Evolutionary conservation across 2,113 vertebrate genomes (phyloP).

Genomic region (Apteryx mantelli): DNA sequence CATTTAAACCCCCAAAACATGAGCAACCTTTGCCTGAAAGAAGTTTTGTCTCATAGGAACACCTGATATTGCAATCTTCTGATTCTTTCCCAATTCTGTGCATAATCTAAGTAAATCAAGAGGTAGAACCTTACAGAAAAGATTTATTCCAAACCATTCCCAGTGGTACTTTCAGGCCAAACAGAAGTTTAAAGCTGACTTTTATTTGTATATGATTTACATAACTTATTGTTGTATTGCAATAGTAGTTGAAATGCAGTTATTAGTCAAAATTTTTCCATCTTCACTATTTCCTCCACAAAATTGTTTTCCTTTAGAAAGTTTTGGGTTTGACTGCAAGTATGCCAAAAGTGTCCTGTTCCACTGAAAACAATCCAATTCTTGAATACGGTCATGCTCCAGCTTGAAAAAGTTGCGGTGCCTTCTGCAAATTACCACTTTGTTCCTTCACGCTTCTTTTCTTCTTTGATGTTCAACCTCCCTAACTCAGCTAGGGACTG

Average conservation of each 20-base stretch:
- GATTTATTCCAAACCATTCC: neutral
- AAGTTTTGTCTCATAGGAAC: neutral
- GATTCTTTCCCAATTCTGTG: neutral
- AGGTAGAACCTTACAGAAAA: neutral
- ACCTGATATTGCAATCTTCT: neutral
- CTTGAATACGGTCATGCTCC: neutral
- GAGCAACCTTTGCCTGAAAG: neutral
- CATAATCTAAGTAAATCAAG: neutral
- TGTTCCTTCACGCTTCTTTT: neutral
- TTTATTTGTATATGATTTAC: neutral
- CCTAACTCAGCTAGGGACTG: neutral
- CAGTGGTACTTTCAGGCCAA: neutral
- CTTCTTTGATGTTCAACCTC: accelerated
- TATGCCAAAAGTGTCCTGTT: neutral
- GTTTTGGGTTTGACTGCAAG: neutral
- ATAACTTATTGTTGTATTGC: neutral
- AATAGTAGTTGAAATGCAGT: neutral
- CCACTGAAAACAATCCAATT: neutral
- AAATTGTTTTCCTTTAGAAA: neutral
- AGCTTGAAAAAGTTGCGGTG: neutral
- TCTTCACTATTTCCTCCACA: neutral
- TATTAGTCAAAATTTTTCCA: neutral
- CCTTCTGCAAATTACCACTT: neutral
- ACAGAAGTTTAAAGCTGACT: neutral
- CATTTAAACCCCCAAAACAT: neutral